Evolutionary conservation across 2,888 invertebrate species (phyloP).

Genomic region (Papilio elwesi): DNA sequence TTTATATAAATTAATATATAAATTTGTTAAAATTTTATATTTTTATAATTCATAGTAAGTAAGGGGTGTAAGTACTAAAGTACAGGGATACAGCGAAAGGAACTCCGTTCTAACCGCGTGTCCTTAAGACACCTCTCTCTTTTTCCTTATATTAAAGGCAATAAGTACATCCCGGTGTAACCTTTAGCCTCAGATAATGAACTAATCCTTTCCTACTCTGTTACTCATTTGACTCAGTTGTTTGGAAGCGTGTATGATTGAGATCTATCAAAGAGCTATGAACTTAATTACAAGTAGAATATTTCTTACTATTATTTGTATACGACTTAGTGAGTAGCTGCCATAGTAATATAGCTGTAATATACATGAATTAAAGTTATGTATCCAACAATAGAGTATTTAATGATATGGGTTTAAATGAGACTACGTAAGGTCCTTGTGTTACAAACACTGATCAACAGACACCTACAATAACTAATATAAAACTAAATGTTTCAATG

Average conservation of each 20-base stretch:
- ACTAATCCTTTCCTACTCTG: background rate
- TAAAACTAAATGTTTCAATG: background rate
- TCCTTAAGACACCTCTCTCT: no score
- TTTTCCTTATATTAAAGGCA: conserved; percentile 6
- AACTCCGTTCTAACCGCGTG: no score
- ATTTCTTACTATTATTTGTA: conserved; percentile 14
- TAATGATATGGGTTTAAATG: background rate
- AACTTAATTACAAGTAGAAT: conserved; percentile 27
- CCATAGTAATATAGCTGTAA: background rate
- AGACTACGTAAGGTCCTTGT: background rate
- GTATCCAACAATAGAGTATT: background rate
- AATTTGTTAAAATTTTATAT: no score
- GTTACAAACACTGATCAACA: background rate
- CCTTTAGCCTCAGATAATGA: conserved; percentile 14
- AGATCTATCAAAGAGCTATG: conserved; percentile 37
- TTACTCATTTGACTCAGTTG: conserved; percentile 16
- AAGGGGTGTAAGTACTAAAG: no score
- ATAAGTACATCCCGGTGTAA: background rate
- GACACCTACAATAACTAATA: background rate
- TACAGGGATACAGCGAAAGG: no score
- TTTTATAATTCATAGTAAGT: no score
- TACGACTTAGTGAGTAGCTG: conserved; percentile 28
- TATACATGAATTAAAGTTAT: conserved; percentile 2
- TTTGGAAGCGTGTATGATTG: conserved; percentile 38
- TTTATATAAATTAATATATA: no score